Conservation (phyloP, 2,888 invertebrate species). For the Doris montereyensis region DNA sequence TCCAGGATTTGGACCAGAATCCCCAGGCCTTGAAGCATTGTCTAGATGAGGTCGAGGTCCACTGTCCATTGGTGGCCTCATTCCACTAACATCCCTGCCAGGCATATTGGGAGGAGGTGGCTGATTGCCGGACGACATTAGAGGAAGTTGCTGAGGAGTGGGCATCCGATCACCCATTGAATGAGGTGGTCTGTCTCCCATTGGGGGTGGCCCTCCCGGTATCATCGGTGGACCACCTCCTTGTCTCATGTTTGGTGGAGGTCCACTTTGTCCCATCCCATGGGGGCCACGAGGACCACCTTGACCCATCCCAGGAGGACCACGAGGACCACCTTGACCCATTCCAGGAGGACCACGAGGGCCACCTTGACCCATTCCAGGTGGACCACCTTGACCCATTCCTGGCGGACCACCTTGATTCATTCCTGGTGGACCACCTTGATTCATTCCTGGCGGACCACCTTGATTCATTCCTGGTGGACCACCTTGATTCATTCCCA, state of each 20-base stretch:
- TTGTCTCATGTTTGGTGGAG: slow-evolving; percentile 15
- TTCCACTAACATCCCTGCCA: background rate
- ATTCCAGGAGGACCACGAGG: slow-evolving; percentile 10
- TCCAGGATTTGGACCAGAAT: background rate
- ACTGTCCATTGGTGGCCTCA: too few relatives aligned
- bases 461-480: slow-evolving; percentile 21
- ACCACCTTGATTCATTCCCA: too few relatives aligned
- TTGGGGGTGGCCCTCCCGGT: slow-evolving; percentile 3
- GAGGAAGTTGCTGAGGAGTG: slow-evolving; percentile 7
- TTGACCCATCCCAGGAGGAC: slow-evolving; percentile 20
- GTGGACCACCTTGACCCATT: slow-evolving; percentile 12
- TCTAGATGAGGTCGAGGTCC: too few relatives aligned
- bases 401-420: slow-evolving; percentile 10
- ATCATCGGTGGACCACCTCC: slow-evolving; percentile 13
- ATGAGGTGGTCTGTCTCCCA: slow-evolving; percentile 10
- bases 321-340: slow-evolving; percentile 5
- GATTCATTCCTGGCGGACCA: slow-evolving; percentile 9
- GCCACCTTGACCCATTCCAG: slow-evolving; percentile 29
- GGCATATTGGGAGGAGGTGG: slow-evolving; percentile 10
- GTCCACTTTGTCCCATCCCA: slow-evolving; percentile 29
- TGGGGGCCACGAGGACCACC: slow-evolving; percentile 21
- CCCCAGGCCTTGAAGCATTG: background rate
- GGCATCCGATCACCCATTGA: slow-evolving; percentile 21
- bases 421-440: slow-evolving; percentile 13
- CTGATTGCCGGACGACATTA: too few relatives aligned